Evolutionary conservation across 2,113 vertebrate species (phyloP).

Genomic region (Suricata suricatta): DNA sequence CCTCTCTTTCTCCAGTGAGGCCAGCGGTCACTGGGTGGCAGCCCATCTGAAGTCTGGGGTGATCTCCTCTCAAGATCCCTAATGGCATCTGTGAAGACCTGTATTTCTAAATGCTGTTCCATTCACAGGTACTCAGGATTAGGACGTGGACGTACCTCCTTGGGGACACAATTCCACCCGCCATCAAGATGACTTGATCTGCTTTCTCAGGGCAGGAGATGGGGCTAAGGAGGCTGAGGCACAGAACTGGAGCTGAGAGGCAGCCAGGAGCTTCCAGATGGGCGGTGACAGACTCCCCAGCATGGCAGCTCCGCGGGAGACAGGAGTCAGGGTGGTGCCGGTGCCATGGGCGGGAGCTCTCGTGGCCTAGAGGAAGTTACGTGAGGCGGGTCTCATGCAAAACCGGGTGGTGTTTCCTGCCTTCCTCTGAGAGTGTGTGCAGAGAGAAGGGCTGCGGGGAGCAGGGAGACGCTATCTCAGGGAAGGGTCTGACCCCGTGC

Average conservation of each 20-base stretch:
- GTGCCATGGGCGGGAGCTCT: background rate
- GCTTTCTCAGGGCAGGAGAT: background rate
- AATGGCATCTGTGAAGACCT: background rate
- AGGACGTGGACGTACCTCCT: background rate
- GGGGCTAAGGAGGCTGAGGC: background rate
- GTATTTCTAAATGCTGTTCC: background rate
- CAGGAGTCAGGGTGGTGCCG: no score
- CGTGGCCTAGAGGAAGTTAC: background rate
- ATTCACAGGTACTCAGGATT: background rate
- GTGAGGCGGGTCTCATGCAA: background rate
- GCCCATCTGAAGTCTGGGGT: background rate
- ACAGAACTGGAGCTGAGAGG: background rate
- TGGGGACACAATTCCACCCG: background rate
- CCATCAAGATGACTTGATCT: background rate
- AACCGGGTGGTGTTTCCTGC: background rate
- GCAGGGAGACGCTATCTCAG: background rate
- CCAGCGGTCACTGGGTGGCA: background rate
- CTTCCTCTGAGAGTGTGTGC: background rate
- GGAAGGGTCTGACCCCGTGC: background rate
- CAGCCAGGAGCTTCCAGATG: background rate
- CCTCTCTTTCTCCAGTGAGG: background rate
- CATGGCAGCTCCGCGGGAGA: no score
- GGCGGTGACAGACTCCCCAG: background rate
- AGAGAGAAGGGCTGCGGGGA: background rate
- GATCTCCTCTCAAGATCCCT: background rate